These are phyloP conservation scores for Cistogaster globosa DNA, from an alignment of 2,888 invertebrate species.

Conservation along the genomic window DNA sequence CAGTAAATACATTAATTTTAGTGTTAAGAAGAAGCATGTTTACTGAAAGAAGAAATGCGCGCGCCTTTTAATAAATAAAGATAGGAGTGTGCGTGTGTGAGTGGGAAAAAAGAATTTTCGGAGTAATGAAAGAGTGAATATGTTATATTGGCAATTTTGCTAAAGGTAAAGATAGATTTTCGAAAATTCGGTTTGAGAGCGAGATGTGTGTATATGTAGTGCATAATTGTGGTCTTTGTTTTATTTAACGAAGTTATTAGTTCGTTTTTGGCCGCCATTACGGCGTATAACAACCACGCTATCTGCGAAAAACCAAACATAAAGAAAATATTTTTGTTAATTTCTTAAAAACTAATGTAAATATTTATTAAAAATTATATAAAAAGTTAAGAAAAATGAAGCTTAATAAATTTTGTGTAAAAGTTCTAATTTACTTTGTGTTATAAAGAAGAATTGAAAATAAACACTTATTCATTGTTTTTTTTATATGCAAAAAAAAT, in stretches of 20 bases:
- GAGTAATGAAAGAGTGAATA: slow-evolving; percentile 54
- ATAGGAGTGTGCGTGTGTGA: slow-evolving; percentile 37
- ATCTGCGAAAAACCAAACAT: slow-evolving; percentile 76
- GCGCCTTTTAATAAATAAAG: slow-evolving; percentile 47
- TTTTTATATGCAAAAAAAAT: slow-evolving; percentile 75
- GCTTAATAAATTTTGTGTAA: slow-evolving; percentile 1
- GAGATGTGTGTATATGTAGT: slow-evolving; percentile 47
- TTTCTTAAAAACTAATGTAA: slow-evolving; percentile 27
- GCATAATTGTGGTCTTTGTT: slow-evolving; percentile 47
- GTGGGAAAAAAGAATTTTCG: slow-evolving; percentile 57
- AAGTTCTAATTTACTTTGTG: neutral
- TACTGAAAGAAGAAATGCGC: slow-evolving; percentile 58
- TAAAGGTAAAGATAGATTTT: neutral
- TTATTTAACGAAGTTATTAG: slow-evolving; percentile 62
- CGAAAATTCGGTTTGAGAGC: slow-evolving; percentile 49
- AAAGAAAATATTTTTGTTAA: slow-evolving; percentile 73
- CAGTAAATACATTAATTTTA: slow-evolving; percentile 39
- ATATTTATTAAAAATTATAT: slow-evolving; percentile 21
- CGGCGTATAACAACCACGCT: slow-evolving; percentile 86
- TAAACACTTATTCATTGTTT: slow-evolving; percentile 72
- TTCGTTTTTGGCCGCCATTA: slow-evolving; percentile 87
- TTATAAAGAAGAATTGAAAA: neutral
- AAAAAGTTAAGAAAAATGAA: slow-evolving; percentile 16
- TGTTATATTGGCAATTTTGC: neutral
- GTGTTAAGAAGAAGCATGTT: slow-evolving; percentile 48